Percentiles rank a stretch among this genome's conserved stretches.
Conservation (phyloP, 2,888 invertebrate species). For the Palloptera scutellata region DNA sequence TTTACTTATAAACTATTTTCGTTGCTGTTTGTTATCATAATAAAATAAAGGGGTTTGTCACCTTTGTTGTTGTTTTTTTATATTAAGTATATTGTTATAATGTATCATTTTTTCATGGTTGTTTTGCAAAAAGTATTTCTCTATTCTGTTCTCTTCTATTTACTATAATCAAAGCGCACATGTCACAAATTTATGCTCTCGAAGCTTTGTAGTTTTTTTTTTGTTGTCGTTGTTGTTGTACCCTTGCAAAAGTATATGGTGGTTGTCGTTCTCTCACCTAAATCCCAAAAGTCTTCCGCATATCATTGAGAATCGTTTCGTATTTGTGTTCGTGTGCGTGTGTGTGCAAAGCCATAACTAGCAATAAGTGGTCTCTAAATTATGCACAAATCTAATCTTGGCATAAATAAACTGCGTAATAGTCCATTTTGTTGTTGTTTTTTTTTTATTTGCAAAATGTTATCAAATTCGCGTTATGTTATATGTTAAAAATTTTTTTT, state of each 20-base stretch:
- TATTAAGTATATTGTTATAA: too few relatives aligned
- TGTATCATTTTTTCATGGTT: too few relatives aligned
- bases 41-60: too few relatives aligned
- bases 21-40: background rate
- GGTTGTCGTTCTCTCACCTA: too few relatives aligned
- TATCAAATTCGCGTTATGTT: constrained; percentile 9
- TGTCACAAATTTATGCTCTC: background rate
- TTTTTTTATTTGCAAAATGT: background rate
- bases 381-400: constrained; percentile 2
- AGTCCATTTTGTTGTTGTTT: background rate
- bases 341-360: too few relatives aligned
- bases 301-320: background rate
- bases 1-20: background rate
- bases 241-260: too few relatives aligned
- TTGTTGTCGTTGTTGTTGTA: too few relatives aligned
- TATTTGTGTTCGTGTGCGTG: too few relatives aligned
- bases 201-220: background rate
- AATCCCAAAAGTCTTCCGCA: constrained; percentile 7
- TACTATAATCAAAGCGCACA: background rate
- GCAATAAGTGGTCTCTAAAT: background rate
- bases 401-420: constrained; percentile 11
- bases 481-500: background rate
- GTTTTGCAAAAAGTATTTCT: background rate
- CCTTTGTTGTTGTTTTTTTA: too few relatives aligned
- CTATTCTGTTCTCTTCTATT: too few relatives aligned